phyloP scores from a whole-genome alignment of 2,888 invertebrate species.

The Myathropa florea region DNA sequence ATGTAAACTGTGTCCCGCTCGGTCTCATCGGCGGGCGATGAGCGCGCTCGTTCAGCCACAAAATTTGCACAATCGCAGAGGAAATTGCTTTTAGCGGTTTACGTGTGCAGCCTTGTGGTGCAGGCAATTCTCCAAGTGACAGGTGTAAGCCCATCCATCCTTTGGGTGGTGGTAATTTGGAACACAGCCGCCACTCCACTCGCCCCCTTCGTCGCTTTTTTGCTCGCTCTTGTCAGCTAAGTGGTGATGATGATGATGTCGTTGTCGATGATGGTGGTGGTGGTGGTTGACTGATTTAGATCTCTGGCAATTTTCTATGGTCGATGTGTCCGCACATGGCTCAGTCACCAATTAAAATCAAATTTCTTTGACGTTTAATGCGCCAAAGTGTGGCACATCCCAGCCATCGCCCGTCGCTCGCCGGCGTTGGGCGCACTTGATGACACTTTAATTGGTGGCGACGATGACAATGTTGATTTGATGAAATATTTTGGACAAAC shows the following conservation, averaged over 20 bases:
- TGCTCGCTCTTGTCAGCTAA: constrained; percentile 22
- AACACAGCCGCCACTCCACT: not conserved
- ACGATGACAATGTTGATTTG: constrained; percentile 68
- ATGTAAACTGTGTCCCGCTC: constrained; percentile 51
- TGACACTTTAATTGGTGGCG: constrained; percentile 65
- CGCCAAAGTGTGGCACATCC: constrained; percentile 51
- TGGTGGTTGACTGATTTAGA: constrained; percentile 36
- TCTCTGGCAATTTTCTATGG: constrained; percentile 49
- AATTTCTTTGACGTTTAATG: constrained; percentile 55
- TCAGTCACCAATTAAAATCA: constrained; percentile 65
- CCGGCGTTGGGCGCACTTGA: constrained; percentile 44
- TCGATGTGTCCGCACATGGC: constrained; percentile 54
- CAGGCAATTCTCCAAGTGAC: constrained; percentile 61
- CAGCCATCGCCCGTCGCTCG: not conserved
- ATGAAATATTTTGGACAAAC: constrained; percentile 51
- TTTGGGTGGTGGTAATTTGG: constrained; percentile 53
- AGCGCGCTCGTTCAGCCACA: constrained; percentile 59
- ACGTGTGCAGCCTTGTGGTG: constrained; percentile 53
- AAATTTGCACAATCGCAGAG: constrained; percentile 70
- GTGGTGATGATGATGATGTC: constrained; percentile 22
- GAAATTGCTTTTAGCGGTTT: constrained; percentile 71
- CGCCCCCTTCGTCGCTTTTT: not conserved
- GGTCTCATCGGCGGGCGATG: not conserved
- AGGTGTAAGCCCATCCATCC: constrained; percentile 53
- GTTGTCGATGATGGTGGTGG: not conserved